A percentile compares a stretch with the other conserved stretches of the same genome.
Conservation (phyloP, 1,140 invertebrate species). For the Orchestia grillus region DNA sequence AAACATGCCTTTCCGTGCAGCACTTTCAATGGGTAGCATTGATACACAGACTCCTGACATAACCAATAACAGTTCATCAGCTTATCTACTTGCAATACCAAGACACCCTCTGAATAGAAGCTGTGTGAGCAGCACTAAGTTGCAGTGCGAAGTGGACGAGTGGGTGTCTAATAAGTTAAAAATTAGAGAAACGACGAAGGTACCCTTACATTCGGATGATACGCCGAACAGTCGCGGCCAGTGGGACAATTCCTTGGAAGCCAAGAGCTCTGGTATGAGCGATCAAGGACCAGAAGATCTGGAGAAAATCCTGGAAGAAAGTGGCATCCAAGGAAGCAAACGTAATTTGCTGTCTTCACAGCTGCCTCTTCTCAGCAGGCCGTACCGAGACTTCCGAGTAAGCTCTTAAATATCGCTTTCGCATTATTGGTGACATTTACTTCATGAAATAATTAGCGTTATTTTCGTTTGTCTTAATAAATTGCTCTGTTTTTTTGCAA, state of each 20-base stretch:
- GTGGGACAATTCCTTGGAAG: background rate
- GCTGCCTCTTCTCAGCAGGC: background rate
- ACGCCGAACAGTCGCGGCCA: background rate
- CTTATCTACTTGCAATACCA: conserved; percentile 61
- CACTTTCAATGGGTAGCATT: background rate
- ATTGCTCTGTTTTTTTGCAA: background rate
- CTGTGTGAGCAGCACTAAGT: background rate
- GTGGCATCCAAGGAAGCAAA: background rate
- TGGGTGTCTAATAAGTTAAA: conserved; percentile 14
- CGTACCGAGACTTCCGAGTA: background rate
- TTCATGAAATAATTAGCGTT: background rate
- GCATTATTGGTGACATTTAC: background rate
- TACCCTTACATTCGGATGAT: background rate
- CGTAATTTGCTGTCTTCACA: background rate
- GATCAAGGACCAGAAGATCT: background rate
- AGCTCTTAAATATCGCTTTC: background rate
- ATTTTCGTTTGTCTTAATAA: background rate
- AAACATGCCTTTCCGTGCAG: background rate
- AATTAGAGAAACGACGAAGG: background rate
- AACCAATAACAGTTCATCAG: background rate
- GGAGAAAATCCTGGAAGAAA: background rate
- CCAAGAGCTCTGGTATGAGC: background rate
- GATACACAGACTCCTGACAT: background rate
- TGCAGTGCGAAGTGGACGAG: background rate
- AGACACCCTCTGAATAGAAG: conserved; percentile 68